Evolutionary conservation across 2,888 invertebrate genomes (phyloP).

Genomic region (Dasysyrphus tricinctus): DNA sequence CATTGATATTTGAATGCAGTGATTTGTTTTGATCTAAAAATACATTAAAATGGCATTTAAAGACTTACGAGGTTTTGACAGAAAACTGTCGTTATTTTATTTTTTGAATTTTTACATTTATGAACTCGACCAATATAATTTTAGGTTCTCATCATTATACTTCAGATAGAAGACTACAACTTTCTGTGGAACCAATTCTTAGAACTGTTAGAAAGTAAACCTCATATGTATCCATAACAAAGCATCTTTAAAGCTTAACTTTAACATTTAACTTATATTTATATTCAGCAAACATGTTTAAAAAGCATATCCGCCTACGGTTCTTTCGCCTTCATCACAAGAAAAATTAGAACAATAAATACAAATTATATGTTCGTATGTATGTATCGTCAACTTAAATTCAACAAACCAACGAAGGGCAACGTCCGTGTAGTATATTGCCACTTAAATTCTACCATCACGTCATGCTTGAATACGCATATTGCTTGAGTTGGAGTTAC

Average conservation of each 20-base stretch:
- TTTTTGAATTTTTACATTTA: no score
- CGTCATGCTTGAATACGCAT: conserved; percentile 69
- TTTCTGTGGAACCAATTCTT: no score
- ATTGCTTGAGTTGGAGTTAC: conserved; percentile 58
- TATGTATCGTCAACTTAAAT: conserved; percentile 29
- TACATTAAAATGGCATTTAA: no score
- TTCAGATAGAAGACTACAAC: no score
- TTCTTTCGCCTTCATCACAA: not conserved
- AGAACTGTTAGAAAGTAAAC: not conserved
- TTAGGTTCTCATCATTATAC: no score
- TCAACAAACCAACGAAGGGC: conserved; percentile 57
- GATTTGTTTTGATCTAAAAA: no score
- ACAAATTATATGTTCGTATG: conserved; percentile 4
- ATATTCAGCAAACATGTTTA: not conserved
- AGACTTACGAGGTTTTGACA: no score
- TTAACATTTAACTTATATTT: not conserved
- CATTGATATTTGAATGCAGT: no score
- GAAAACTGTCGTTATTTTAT: no score
- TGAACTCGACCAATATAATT: no score
- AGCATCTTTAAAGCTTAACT: not conserved
- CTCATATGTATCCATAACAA: not conserved
- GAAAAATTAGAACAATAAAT: conserved; percentile 10
- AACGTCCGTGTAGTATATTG: conserved; percentile 56
- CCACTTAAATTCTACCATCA: conserved; percentile 65
- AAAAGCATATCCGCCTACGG: not conserved